phyloP scores from a whole-genome alignment of 2,888 invertebrate species.

The Odontothrips loti region DNA sequence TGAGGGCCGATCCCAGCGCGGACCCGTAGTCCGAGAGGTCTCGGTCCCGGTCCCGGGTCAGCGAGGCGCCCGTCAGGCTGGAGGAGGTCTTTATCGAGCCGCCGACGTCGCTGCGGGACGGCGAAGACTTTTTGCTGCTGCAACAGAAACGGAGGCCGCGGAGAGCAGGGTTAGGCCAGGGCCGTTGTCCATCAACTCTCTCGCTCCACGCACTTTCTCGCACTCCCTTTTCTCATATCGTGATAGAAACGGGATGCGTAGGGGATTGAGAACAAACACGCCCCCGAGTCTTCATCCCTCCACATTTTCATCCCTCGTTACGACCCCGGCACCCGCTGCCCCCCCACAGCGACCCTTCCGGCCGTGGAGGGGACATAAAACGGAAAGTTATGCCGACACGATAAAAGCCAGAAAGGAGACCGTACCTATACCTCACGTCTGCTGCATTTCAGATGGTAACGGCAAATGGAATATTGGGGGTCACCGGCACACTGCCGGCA shows the following conservation, averaged over 20 bases:
- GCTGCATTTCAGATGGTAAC: slow-evolving; percentile 17
- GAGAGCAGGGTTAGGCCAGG: too few species aligned
- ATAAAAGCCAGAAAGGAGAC: slow-evolving; percentile 26
- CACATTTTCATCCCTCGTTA: slow-evolving; percentile 1
- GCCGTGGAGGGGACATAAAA: not conserved
- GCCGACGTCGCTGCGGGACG: not conserved
- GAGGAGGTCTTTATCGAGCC: slow-evolving; percentile 3
- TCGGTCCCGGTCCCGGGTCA: not conserved
- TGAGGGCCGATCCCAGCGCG: not conserved
- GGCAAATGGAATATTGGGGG: slow-evolving; percentile 24
- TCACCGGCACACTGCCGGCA: not conserved
- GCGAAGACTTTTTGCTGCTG: slow-evolving; percentile 13
- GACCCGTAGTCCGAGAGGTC: not conserved
- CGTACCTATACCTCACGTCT: slow-evolving; percentile 18
- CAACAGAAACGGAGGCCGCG: not conserved
- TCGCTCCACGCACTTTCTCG: not conserved
- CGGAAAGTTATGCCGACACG: slow-evolving; percentile 24
- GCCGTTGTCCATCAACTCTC: not conserved
- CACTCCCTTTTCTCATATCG: not conserved
- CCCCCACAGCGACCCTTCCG: not conserved
- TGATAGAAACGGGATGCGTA: too few species aligned
- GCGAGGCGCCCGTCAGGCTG: not conserved
- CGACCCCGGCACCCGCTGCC: not conserved
- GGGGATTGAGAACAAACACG: not conserved
- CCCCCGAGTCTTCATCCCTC: not conserved